Evolutionary conservation across 2,888 invertebrate species (phyloP), one percentile per base, ranked within the genome.

Genomic region (Platynereis dumerilii): DNA sequence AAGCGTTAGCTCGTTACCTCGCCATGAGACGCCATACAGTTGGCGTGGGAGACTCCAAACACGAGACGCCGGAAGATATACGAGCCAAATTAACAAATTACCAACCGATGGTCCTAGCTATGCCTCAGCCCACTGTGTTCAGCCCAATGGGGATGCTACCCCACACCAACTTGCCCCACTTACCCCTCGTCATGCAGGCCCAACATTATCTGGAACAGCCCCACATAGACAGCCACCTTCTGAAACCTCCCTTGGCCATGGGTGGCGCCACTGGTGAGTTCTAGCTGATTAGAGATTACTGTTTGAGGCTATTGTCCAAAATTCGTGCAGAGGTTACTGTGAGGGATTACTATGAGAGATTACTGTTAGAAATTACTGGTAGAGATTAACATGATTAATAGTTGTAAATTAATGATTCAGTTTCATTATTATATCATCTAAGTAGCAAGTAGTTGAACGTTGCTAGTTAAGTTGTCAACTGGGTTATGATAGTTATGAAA

Each of bases 1-100:
- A 84, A 67, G 84, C 84, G 2, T 68, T 85, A 61, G 83, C 82
- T 2, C 78, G 85, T 3, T 85, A 85, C 73, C 79, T 85, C 68
- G 91, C 91, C 57, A 89, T 91, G 58, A 87, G 96, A 45, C 87
- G 96, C 24, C 96, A 96, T 83, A 96, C 96, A 0, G 95, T 96
- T 0, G 96, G 96, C n/a, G 79, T 83, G 0, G 94, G 94, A 2
- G 94, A 95, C 86, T 90, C 92, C 39, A 88, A 92, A 0, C 93
- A 93, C 78, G 91, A 92, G 73, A 92, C 92, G 12, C 78, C 79
- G 20, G 80, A 76, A 64, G 78, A 81, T 67, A 74, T 75, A 3
- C 74, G 80, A 39, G 72, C 78, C 52, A 80, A 80, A 69, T 75
- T 81, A 39, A 78, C 80, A 52, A 39, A 68, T 29, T 28, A 60